Evolutionary conservation across 1,140 invertebrate species (phyloP), one percentile per base, ranked within the genome.

Genomic region (Hetaerina americana): DNA sequence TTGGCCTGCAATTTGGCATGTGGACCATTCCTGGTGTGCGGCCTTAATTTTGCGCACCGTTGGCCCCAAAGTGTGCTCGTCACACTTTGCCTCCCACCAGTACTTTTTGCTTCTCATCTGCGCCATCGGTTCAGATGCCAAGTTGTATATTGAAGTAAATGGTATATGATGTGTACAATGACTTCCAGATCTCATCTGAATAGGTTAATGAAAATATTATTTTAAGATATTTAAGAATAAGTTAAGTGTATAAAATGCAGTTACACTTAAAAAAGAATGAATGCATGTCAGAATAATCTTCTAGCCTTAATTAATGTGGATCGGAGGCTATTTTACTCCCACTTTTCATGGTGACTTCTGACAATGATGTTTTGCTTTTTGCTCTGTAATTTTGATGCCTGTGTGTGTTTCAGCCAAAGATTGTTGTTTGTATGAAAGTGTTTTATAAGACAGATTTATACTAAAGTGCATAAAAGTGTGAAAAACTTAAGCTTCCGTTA

Each of bases 321-420:
- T 57, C 40, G 22, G 40, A 57, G 40, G 22, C 22, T 57, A 18
- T 12, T 5, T 5, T 57, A 57, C 40, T 57, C 22, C 22, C 40
- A 57, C 22, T 57, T 57, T 12, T 57, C 40, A 3, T 57, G 40
- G 22, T 57, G 40, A n/a, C 40, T 57, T 57, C 10, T 57, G 40
- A 57, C 15, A 57, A n/a, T 57, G 40, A 57, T 57, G 22, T 10
- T 57, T 57, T 57, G 40, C 40, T 57, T 57, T 57, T 12, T 57
- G 40, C 40, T 57, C 40, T 57, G 40, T 57, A 18, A 10, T 57
- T 57, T 57, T 57, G 40, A 57, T 57, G 40, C 40, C 40, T 57
- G 40, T 73, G 70, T 68, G 69, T 73, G n/a, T 73, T 73, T 68
- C 72, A 73, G 71, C 72, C 72, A 73, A 73, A 73, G 70, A 73